Evolutionary conservation across 2,797 vertebrate genomes (phyloP), one percentile per base, ranked within the genome.

Genomic region (Labeo calbasu): DNA sequence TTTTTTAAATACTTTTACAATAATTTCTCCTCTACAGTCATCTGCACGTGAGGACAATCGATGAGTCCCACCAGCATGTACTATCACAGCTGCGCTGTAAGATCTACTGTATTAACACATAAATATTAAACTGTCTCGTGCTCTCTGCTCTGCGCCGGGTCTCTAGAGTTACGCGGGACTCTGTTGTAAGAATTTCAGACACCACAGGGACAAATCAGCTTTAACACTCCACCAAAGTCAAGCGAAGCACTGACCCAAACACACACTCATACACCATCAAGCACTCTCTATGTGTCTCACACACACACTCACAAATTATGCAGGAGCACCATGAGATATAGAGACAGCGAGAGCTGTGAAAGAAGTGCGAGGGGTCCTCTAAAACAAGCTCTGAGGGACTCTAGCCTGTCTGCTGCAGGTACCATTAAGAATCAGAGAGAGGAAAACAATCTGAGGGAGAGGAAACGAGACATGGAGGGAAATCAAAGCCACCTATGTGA

Each of bases 41-140:
- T 73, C 13, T 65, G 21, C 23, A 40, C 3, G 25, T 23, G 59
- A 69, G 53, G 61, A 25, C 63, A 75, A 80, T 68, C 19, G 15
- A 36, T 66, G 63, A 36, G 63, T 28, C 40, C 66, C 68, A n/a
- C 23, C 66, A 51, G 79, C 15, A 61, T 59, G 43, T 82, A 53
- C 61, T 46, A 66, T 83, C 23, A 21, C 81, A 83, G 71, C 61
- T 55, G 71, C 14, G 4, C 61, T 66, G 81, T 76, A 83, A 55
- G 71, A 83, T 83, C 71, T 76, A 76, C 81, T 75, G 71, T 82
- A 82, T 82, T 75, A 83, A 66, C 46, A 83, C 81, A 83, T 83
- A 75, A 55, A 83, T 83, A 83, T 83, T 68, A 76, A 76, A 66
- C 66, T 55, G 71, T 83, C 61, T 73, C 43, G 8, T 59, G 69